Conservation (phyloP, 2,113 vertebrate species). For the Galemys pyrenaicus region DNA sequence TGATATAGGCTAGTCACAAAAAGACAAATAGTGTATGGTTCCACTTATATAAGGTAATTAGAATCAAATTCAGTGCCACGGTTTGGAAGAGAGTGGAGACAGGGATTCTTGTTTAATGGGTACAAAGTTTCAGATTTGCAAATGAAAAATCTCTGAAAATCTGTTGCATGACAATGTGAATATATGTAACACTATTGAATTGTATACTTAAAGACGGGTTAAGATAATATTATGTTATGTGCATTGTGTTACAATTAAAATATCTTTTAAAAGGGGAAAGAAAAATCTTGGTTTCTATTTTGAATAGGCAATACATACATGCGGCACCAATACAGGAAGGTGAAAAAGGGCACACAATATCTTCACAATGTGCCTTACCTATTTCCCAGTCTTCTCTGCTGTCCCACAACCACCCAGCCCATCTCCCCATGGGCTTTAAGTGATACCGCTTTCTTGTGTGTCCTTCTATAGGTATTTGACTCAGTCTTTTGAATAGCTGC, state of each 20-base stretch:
- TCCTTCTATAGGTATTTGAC: background rate
- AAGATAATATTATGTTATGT: background rate
- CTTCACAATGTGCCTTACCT: background rate
- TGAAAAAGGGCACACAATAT: background rate
- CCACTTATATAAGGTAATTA: background rate
- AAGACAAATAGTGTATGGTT: background rate
- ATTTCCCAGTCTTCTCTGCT: background rate
- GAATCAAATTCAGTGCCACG: background rate
- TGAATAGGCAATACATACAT: background rate
- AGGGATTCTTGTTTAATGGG: background rate
- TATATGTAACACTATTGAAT: background rate
- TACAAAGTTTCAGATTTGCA: too few relatives aligned
- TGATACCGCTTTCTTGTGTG: background rate
- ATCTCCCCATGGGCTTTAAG: background rate
- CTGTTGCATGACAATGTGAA: background rate
- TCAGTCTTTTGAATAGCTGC: background rate
- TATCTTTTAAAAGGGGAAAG: background rate
- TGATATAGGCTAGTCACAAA: constrained; percentile 7
- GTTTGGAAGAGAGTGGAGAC: too few relatives aligned
- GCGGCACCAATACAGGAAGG: background rate
- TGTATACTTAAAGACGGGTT: background rate
- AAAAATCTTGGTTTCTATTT: constrained; percentile 19
- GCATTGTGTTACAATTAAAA: background rate
- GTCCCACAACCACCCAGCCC: background rate
- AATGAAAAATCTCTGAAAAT: background rate